Conservation (phyloP, 2,888 invertebrate species). For the Diarsia rubi region DNA sequence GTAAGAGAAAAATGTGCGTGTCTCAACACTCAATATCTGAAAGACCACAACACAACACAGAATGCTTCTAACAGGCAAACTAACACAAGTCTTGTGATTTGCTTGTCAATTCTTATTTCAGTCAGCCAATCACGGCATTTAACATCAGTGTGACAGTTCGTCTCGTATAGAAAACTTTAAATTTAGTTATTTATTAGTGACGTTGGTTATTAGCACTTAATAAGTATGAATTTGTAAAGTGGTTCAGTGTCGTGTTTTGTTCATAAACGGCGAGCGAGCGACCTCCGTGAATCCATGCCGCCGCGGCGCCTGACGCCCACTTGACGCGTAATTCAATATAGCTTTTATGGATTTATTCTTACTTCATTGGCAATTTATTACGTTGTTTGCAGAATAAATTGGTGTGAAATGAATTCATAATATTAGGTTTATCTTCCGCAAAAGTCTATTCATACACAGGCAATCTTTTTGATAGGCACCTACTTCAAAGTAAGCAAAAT, state of each 20-base stretch:
- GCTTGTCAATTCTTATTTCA: slow-evolving; percentile 20
- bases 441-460: slow-evolving; percentile 5
- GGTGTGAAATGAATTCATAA: slow-evolving; percentile 40
- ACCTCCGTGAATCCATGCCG: slow-evolving; percentile 36
- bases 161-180: slow-evolving; percentile 12
- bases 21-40: neutral
- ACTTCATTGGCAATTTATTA: slow-evolving; percentile 58
- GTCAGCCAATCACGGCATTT: slow-evolving; percentile 24
- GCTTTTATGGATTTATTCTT: slow-evolving; percentile 62
- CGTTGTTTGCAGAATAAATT: slow-evolving; percentile 43
- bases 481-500: neutral
- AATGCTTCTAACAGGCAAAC: neutral
- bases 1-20: slow-evolving; percentile 10
- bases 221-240: slow-evolving; percentile 51
- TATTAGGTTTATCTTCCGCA: slow-evolving; percentile 30
- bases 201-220: slow-evolving; percentile 35
- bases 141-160: slow-evolving; percentile 24
- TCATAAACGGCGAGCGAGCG: slow-evolving; percentile 56
- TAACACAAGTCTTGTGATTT: slow-evolving; percentile 10
- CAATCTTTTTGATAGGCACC: slow-evolving; percentile 1
- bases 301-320: slow-evolving; percentile 53
- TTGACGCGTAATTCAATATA: slow-evolving; percentile 54
- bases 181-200: slow-evolving; percentile 36
- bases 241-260: slow-evolving; percentile 59
- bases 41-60: slow-evolving; percentile 12